These are phyloP conservation scores for Archegozetes longisetosus DNA, from an alignment of 1,140 invertebrate species.

Conservation along the genomic window DNA sequence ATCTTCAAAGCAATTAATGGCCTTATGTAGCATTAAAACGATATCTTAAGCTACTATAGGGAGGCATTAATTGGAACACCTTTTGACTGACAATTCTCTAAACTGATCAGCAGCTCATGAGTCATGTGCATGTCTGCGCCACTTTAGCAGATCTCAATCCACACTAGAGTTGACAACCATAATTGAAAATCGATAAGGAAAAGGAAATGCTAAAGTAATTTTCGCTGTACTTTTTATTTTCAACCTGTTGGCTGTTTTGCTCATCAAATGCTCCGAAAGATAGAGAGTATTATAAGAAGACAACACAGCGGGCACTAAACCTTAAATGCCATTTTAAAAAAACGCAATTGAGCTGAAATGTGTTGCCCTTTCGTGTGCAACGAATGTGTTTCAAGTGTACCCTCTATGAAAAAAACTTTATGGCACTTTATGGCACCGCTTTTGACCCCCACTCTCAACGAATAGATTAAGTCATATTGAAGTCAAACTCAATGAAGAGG, in stretches of 20 bases:
- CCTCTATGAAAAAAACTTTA: background rate
- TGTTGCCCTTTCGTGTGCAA: background rate
- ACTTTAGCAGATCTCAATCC: background rate
- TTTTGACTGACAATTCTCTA: background rate
- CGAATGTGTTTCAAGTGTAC: background rate
- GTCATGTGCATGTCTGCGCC: background rate
- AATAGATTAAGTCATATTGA: background rate
- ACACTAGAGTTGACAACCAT: background rate
- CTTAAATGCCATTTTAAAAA: background rate
- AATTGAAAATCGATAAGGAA: conserved; percentile 6
- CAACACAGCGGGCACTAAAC: background rate
- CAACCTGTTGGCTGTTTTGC: background rate
- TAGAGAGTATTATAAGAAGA: background rate
- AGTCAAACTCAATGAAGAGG: background rate
- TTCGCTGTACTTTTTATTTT: background rate
- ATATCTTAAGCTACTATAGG: no score
- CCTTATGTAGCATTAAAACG: background rate
- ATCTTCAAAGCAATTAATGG: no score
- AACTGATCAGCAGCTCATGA: background rate
- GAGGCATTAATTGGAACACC: no score
- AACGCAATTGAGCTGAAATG: background rate
- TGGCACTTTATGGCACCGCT: background rate
- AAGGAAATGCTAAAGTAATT: conserved; percentile 4
- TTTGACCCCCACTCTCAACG: background rate
- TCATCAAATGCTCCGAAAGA: background rate